Evolutionary conservation across 2,797 vertebrate species (phyloP).

Genomic region (Lutjanus argentimaculatus): DNA sequence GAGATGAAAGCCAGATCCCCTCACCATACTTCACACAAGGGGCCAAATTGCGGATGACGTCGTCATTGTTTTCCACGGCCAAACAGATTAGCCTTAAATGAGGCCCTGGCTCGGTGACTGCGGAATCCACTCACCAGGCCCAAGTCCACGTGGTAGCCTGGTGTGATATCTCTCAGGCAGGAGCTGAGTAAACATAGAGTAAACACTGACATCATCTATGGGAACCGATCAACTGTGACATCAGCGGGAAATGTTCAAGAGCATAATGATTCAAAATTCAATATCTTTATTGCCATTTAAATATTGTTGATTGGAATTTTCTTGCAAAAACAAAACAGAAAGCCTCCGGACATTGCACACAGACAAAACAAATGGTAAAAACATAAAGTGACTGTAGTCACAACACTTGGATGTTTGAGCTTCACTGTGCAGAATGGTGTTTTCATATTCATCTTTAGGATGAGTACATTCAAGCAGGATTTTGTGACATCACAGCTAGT

Average conservation of each 20-base stretch:
- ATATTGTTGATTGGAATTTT: background rate
- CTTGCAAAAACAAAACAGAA: background rate
- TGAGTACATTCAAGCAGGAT: background rate
- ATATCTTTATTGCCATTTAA: background rate
- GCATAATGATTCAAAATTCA: background rate
- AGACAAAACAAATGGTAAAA: background rate
- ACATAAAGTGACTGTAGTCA: background rate
- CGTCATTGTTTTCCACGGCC: conserved; percentile 76
- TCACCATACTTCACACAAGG: conserved; percentile 71
- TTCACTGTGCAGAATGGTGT: background rate
- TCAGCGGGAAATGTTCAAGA: conserved; percentile 58
- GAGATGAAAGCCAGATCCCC: conserved; percentile 69
- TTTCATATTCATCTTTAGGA: no score
- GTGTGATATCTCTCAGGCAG: conserved; percentile 81
- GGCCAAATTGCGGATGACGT: conserved; percentile 77
- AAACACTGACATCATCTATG: conserved; percentile 82
- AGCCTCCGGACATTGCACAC: background rate
- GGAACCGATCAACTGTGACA: conserved; percentile 68
- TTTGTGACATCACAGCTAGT: background rate
- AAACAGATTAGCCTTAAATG: conserved; percentile 78
- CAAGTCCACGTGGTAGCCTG: conserved; percentile 62
- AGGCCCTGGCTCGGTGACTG: conserved; percentile 49
- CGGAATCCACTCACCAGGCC: conserved; percentile 63
- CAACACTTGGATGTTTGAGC: background rate
- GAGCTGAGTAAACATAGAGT: conserved; percentile 76